Evolutionary conservation across 2,797 vertebrate genomes (phyloP).

Genomic region (Phoeniculus purpureus): DNA sequence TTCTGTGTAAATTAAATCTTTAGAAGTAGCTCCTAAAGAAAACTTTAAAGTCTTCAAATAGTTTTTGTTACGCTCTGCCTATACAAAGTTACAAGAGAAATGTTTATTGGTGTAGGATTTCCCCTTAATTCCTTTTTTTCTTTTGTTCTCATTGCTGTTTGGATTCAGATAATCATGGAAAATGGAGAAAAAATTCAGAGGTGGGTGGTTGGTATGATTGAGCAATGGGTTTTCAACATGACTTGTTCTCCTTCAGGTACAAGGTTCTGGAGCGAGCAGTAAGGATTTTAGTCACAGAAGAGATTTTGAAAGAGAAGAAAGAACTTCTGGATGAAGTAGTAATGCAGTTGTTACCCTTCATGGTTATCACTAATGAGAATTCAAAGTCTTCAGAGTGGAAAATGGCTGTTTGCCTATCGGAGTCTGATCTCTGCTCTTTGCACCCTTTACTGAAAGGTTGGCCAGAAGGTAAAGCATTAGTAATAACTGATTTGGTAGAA

Average conservation of each 20-base stretch:
- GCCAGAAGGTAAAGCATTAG: constrained; percentile 80
- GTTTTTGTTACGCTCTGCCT: not conserved
- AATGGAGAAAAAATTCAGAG: not conserved
- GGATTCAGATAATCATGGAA: not conserved
- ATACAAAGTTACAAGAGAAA: not conserved
- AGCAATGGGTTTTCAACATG: not conserved
- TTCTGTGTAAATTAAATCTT: not conserved
- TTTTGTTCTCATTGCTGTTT: not conserved
- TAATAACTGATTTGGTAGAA: not conserved
- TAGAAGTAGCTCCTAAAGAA: not conserved
- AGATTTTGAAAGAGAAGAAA: constrained; percentile 69
- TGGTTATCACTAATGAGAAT: constrained; percentile 76
- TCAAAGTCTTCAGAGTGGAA: constrained; percentile 77
- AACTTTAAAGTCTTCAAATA: not conserved
- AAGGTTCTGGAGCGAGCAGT: constrained; percentile 77
- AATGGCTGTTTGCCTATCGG: constrained; percentile 79
- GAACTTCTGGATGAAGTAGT: constrained; percentile 73
- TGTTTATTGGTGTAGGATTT: not conserved
- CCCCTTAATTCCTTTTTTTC: not conserved
- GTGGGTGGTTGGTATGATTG: not conserved
- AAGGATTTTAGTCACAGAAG: constrained; percentile 78
- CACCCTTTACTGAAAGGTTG: constrained; percentile 87
- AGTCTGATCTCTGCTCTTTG: constrained; percentile 78
- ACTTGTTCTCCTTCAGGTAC: constrained; percentile 77
- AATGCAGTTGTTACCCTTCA: constrained; percentile 85